These are phyloP conservation scores for Cancer borealis DNA, from an alignment of 2,888 invertebrate species.

Conservation along the genomic window DNA sequence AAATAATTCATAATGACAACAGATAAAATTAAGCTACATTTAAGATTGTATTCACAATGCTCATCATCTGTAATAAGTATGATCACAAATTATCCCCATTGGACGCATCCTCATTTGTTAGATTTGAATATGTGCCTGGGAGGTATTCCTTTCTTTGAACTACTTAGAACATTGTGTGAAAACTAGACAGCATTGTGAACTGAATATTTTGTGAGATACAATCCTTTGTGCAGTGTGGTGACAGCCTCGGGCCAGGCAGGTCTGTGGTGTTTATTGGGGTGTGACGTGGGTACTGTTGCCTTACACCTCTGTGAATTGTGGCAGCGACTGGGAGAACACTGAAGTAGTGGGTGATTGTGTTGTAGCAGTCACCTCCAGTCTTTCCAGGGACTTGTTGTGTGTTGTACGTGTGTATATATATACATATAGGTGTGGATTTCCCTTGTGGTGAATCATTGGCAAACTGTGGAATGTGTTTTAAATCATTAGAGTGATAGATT, in stretches of 20 bases:
- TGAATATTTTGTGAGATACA: not conserved
- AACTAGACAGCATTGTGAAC: not conserved
- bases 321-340: constrained; percentile 45
- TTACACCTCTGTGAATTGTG: constrained; percentile 38
- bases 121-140: constrained; percentile 40
- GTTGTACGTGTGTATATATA: not conserved
- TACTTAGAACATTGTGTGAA: not conserved
- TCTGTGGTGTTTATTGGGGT: not conserved
- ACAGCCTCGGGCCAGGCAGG: not conserved
- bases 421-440: not conserved
- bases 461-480: constrained; percentile 14
- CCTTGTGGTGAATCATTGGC: constrained; percentile 30
- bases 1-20: constrained; percentile 24
- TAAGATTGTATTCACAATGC: constrained; percentile 35
- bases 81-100: not conserved
- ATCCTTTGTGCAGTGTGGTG: not conserved
- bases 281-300: constrained; percentile 34
- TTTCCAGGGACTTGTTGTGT: constrained; percentile 43
- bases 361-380: constrained; percentile 66
- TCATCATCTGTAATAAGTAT: constrained; percentile 22
- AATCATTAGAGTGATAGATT: constrained; percentile 38
- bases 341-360: constrained; percentile 64
- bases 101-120: not conserved
- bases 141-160: constrained; percentile 2
- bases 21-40: not conserved